Percentiles rank a stretch among this genome's conserved stretches.
Conservation (phyloP, 2,888 invertebrate species). For the Callyntrura guangdongensis region DNA sequence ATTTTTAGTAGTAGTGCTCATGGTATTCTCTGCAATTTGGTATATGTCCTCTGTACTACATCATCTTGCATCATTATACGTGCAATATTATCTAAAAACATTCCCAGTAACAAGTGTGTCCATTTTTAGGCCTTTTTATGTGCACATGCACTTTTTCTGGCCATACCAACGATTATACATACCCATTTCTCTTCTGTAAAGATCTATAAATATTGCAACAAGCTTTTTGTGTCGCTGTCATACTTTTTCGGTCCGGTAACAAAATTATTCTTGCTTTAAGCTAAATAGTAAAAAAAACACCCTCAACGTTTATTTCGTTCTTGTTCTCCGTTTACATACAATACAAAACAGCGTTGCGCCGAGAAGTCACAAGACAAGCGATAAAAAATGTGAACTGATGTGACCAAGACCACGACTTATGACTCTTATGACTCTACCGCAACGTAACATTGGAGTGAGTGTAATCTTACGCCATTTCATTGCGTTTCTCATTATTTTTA, state of each 20-base stretch:
- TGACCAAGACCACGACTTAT: slow-evolving; percentile 75
- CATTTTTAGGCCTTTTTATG: background rate
- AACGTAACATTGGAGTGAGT: slow-evolving; percentile 26
- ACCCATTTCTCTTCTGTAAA: background rate
- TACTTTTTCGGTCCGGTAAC: background rate
- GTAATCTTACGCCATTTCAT: slow-evolving; percentile 71
- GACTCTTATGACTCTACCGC: slow-evolving; percentile 75
- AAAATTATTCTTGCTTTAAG: background rate
- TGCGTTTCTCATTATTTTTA: slow-evolving; percentile 72
- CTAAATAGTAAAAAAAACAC: slow-evolving; percentile 68
- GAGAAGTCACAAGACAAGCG: slow-evolving; percentile 2
- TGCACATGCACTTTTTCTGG: background rate
- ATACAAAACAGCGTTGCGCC: background rate
- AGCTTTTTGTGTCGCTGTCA: background rate
- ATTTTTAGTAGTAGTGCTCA: slow-evolving; percentile 25
- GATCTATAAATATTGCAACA: background rate
- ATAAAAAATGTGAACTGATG: slow-evolving; percentile 74
- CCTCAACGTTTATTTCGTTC: slow-evolving; percentile 44
- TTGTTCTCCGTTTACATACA: slow-evolving; percentile 6
- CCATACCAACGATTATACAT: background rate
- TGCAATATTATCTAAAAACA: slow-evolving; percentile 51
- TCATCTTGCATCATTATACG: slow-evolving; percentile 61
- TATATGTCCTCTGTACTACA: slow-evolving; percentile 66
- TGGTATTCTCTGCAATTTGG: slow-evolving; percentile 66
- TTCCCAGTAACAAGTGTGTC: background rate